These are phyloP conservation scores for Pollenia angustigena DNA, from an alignment of 2,888 invertebrate genomes.

Conservation along the genomic window DNA sequence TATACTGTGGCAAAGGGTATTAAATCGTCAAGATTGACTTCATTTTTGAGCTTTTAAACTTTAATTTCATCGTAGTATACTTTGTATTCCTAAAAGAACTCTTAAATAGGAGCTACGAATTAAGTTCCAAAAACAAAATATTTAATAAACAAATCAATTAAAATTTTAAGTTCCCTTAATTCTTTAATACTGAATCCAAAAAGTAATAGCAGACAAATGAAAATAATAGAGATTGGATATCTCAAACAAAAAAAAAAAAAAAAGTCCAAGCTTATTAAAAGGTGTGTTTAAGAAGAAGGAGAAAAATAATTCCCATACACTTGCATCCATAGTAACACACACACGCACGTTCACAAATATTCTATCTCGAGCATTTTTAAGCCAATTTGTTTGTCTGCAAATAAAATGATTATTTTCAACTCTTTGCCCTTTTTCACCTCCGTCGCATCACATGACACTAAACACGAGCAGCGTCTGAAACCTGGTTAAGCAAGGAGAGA, in stretches of 20 bases:
- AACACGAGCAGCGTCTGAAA: conserved; percentile 30
- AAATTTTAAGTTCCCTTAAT: conserved; percentile 13
- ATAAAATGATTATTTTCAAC: conserved; percentile 65
- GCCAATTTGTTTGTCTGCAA: conserved; percentile 68
- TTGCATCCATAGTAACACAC: not conserved
- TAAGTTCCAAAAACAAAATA: not conserved
- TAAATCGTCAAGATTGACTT: no score
- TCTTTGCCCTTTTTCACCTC: conserved; percentile 38
- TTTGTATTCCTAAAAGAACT: no score
- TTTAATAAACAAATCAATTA: conserved; percentile 1
- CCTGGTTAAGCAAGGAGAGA: conserved; percentile 13
- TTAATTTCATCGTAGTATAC: no score
- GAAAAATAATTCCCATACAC: not conserved
- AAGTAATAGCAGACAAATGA: conserved; percentile 4
- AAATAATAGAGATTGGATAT: conserved; percentile 7
- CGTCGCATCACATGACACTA: no score
- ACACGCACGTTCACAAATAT: not conserved
- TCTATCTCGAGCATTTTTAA: conserved; percentile 41
- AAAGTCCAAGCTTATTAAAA: conserved; percentile 22
- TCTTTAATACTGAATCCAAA: conserved; percentile 1
- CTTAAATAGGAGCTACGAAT: not conserved
- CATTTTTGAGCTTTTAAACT: no score
- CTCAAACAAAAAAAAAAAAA: not conserved
- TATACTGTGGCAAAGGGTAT: no score
- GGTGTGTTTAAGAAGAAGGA: not conserved